A percentile compares a stretch with the other conserved stretches of the same genome.
These are phyloP conservation scores for Falco punctatus DNA, from an alignment of 2,113 vertebrate genomes.

Conservation along the genomic window DNA sequence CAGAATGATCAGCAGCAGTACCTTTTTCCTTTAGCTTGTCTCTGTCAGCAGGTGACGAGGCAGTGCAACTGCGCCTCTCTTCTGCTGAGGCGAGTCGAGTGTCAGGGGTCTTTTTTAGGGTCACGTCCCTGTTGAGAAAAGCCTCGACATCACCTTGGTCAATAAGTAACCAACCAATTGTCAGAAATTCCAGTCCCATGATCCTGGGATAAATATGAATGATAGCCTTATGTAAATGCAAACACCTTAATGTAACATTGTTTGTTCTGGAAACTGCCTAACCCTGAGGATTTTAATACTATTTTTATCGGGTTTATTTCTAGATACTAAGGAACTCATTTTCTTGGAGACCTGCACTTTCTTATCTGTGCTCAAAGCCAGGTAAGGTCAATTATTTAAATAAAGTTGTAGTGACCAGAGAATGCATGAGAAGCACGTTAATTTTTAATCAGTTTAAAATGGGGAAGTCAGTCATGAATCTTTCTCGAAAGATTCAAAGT, in stretches of 20 bases:
- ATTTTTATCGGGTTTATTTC: not conserved
- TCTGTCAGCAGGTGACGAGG: not conserved
- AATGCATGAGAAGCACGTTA: not conserved
- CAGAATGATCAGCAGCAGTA: fast-evolving
- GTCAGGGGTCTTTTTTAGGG: not conserved
- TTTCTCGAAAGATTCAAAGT: not conserved
- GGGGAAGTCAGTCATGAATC: not conserved
- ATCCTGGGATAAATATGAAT: not conserved
- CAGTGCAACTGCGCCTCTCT: not conserved
- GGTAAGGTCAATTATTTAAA: not conserved
- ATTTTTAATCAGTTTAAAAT: not conserved
- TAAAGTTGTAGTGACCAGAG: not conserved
- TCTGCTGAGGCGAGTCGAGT: not conserved
- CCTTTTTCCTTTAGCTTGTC: not conserved
- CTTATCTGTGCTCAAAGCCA: not conserved
- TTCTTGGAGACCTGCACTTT: not conserved
- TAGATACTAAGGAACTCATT: not conserved
- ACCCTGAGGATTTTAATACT: not conserved
- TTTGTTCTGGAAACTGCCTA: not conserved
- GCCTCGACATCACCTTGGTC: not conserved
- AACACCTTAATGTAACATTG: not conserved
- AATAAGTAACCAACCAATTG: not conserved
- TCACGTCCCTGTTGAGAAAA: not conserved
- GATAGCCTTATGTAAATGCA: not conserved
- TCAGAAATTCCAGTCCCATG: not conserved